phyloP scores from a whole-genome alignment of 2,797 vertebrate genomes.

The Eulemur albifrons region DNA sequence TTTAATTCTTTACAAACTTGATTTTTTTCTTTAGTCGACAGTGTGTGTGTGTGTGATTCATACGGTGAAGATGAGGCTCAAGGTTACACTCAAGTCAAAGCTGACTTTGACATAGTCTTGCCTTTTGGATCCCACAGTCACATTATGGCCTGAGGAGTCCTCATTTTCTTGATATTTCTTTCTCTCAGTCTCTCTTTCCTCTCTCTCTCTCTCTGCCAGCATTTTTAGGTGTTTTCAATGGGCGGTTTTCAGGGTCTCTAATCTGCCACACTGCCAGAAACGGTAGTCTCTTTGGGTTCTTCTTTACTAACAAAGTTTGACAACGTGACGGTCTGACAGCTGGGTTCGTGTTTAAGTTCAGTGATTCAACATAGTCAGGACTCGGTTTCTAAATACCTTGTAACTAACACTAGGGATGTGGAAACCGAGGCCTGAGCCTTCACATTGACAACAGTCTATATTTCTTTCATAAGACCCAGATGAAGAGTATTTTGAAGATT shows the following conservation, averaged over 20 bases:
- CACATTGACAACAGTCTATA: background rate
- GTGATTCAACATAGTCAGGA: background rate
- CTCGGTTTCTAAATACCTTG: background rate
- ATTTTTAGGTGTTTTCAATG: background rate
- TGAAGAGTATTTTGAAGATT: background rate
- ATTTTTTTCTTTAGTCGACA: background rate
- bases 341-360: background rate
- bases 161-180: background rate
- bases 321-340: background rate
- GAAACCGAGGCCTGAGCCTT: background rate
- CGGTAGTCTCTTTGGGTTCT: background rate
- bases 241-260: background rate
- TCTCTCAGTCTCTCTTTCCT: rapidly evolving
- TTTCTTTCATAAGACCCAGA: background rate
- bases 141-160: background rate
- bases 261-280: background rate
- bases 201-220: background rate
- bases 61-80: background rate
- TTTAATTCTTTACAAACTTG: background rate
- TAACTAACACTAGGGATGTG: background rate
- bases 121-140: background rate
- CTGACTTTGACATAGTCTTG: background rate
- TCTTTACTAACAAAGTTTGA: background rate
- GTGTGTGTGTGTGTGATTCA: background rate
- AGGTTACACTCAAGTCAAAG: background rate